These are phyloP conservation scores for Crypturellus tataupa DNA, from an alignment of 2,797 vertebrate species.

Conservation along the genomic window DNA sequence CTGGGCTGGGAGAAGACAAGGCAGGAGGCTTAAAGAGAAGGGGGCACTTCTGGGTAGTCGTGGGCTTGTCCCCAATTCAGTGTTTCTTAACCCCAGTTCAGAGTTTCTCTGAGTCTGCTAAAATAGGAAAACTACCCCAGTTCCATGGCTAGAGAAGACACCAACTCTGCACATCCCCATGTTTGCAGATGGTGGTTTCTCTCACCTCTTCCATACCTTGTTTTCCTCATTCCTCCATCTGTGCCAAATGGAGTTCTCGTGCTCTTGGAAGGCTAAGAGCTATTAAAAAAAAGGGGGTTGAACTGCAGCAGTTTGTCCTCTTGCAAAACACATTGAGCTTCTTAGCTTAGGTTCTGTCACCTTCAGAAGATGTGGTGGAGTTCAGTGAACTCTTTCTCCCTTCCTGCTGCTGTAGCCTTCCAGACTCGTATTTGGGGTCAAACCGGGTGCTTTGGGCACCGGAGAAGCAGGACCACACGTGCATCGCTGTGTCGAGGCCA, in stretches of 20 bases:
- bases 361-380: not conserved
- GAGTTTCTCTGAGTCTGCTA: not conserved
- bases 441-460: not conserved
- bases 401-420: accelerated
- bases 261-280: not conserved
- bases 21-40: not conserved
- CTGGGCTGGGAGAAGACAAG: not conserved
- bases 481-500: not conserved
- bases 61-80: not conserved
- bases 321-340: not conserved
- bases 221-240: not conserved
- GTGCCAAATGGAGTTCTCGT: not conserved
- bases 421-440: not conserved
- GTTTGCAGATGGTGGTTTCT: accelerated
- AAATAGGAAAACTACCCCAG: accelerated
- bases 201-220: not conserved
- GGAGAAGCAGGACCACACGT: not conserved
- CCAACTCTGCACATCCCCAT: accelerated
- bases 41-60: not conserved
- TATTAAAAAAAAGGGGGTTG: not conserved
- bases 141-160: not conserved
- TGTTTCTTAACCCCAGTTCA: not conserved
- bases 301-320: not conserved
- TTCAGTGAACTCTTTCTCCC: not conserved
- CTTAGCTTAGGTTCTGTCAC: not conserved